Evolutionary conservation across 2,888 invertebrate genomes (phyloP).

Genomic region (Electrophaes corylata): DNA sequence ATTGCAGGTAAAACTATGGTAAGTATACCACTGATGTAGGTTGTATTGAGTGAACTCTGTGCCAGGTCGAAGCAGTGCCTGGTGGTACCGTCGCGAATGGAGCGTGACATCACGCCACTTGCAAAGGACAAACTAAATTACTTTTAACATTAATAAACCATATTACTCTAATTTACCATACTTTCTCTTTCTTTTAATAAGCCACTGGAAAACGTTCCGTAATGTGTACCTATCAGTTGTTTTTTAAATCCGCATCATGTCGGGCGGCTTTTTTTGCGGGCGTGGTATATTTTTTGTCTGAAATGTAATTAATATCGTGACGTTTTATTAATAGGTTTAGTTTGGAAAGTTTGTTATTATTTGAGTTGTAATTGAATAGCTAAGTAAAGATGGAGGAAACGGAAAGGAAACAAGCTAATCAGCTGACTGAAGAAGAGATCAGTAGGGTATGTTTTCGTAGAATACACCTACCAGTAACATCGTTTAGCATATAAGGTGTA

Average conservation of each 20-base stretch:
- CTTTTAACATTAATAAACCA: constrained; percentile 81
- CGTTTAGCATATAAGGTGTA: constrained; percentile 7
- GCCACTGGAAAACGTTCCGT: constrained; percentile 72
- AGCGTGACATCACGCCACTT: constrained; percentile 69
- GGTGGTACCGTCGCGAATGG: constrained; percentile 48
- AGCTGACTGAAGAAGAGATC: constrained; percentile 76
- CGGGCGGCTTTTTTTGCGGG: constrained; percentile 68
- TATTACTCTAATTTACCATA: constrained; percentile 81
- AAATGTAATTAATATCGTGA: constrained; percentile 47
- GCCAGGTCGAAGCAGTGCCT: constrained; percentile 46
- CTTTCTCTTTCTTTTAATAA: constrained; percentile 81
- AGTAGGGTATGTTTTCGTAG: constrained; percentile 62
- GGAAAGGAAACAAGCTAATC: constrained; percentile 59
- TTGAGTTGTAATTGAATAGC: constrained; percentile 10
- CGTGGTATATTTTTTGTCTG: constrained; percentile 43
- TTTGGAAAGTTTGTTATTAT: constrained; percentile 31
- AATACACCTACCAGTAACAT: constrained; percentile 13
- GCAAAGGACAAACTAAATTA: constrained; percentile 70
- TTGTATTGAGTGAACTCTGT: constrained; percentile 10
- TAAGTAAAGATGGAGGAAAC: constrained; percentile 56
- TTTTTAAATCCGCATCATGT: constrained; percentile 76
- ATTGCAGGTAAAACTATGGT: not conserved
- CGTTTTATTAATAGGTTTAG: constrained; percentile 42
- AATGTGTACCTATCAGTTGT: constrained; percentile 75
- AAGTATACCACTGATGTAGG: not conserved